These are phyloP conservation scores for Siderastrea siderea DNA, from an alignment of 92 coral and sea anemone species.

Conservation along the genomic window DNA sequence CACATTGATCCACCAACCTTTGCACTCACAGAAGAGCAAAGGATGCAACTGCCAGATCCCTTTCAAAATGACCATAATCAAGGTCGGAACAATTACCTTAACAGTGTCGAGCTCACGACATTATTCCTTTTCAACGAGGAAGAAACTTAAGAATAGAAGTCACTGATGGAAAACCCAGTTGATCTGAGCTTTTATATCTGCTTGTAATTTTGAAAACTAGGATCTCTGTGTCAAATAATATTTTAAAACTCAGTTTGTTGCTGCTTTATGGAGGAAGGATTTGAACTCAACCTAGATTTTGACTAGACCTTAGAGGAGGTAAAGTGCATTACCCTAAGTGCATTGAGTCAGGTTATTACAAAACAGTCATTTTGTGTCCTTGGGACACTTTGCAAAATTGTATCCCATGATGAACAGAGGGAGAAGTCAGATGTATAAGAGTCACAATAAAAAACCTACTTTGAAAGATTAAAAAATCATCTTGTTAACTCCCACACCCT, in stretches of 20 bases:
- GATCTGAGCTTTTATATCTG: too few species aligned
- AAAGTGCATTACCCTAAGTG: slow-evolving; percentile 3
- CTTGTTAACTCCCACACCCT: background rate
- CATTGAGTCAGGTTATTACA: slow-evolving; percentile 3
- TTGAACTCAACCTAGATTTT: slow-evolving; percentile 5
- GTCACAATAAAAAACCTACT: slow-evolving; percentile 10
- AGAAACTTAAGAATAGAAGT: background rate
- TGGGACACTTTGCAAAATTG: slow-evolving; percentile 5
- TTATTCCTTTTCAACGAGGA: too few species aligned
- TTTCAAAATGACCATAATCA: slow-evolving; percentile 8
- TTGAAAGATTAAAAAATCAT: background rate
- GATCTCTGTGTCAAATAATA: background rate
- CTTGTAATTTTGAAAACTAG: background rate
- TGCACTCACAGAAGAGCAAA: slow-evolving; percentile 34
- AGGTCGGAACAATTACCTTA: too few species aligned
- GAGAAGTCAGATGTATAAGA: background rate
- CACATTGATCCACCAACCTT: slow-evolving; percentile 48
- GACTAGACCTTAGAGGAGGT: background rate
- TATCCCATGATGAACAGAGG: slow-evolving; percentile 10
- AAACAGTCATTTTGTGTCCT: background rate
- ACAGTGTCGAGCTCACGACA: background rate
- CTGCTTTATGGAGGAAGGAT: background rate
- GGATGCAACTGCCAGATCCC: slow-evolving; percentile 1
- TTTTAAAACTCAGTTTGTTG: slow-evolving; percentile 3
- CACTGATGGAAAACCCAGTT: background rate